Base-by-base conservation (phyloP, 1,140 invertebrate species). In the Bicyclus anynana region DNA sequence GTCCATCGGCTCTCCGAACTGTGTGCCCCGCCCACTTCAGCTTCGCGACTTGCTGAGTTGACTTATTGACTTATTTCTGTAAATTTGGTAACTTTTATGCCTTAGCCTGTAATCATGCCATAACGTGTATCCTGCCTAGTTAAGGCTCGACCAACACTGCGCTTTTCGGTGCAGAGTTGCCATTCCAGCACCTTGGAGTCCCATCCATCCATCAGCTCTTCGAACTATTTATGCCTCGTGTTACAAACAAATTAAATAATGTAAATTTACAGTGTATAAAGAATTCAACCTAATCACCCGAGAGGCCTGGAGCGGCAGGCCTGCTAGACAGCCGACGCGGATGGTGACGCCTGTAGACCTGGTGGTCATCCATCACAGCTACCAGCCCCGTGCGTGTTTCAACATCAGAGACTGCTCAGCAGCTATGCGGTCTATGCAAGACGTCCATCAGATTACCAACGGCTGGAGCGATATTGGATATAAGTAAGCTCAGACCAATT, bases 361-460 rank as follows among this genome's bases (percentile, higher is more conserved):
- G 54, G 94, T 95, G 1, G 91, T 96, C 59, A 94, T 95, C 46
- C 94, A 95, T 82, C 95, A 96, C 70, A 93, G 91, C 5, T 93
- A 91, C 61, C 87, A 90, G 53, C 92, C 92, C 0, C 77, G 65
- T 5, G 91, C 90, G 0, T 96, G 95, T 68, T 68, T 72, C 7
- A 92, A 48, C 59, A 66, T 62, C 1, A 64, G 71, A 0, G 89
- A 91, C 13, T 93, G 92, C 68, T 77, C 76, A 16, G 50, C 51
- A 17, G 74, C 90, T n/a, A 87, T 93, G 90, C 76, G 85, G 40
- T 74, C 62, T 44, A 92, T 93, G 89, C 92, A 93, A 69, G 67
- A 89, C 29, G 77, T 72, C 6, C 92, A 93, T 65, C 90, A 90
- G 57, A 71, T 91, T 14, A 69, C 64, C 9, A 90, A 90, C 13